A percentile compares a stretch with the other conserved stretches of the same genome.
phyloP scores from a whole-genome alignment of 2,888 invertebrate genomes.

The Danaus chrysippus region DNA sequence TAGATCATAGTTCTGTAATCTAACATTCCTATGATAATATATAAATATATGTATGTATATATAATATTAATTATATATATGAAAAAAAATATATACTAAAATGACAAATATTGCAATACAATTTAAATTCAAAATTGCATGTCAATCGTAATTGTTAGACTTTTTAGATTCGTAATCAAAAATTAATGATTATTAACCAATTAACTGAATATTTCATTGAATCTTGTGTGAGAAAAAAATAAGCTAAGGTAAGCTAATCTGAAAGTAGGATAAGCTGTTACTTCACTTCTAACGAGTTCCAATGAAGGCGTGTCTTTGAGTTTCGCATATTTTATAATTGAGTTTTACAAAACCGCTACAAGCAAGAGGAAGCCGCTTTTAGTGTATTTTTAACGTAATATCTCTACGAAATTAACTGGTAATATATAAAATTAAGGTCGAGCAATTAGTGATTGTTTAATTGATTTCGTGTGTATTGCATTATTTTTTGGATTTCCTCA shows the following conservation, averaged over 20 bases:
- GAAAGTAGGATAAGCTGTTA: slow-evolving; percentile 6
- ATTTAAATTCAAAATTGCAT: too few relatives aligned
- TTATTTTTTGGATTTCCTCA: too few relatives aligned
- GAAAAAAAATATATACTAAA: too few relatives aligned
- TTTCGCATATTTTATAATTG: slow-evolving; percentile 7
- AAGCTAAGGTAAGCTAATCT: too few relatives aligned
- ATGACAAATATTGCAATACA: too few relatives aligned
- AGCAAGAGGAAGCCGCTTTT: slow-evolving; percentile 5
- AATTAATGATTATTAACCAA: too few relatives aligned
- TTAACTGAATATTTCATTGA: too few relatives aligned
- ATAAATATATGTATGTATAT: too few relatives aligned
- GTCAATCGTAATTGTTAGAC: too few relatives aligned
- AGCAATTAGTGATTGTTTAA: background rate
- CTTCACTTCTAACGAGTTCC: slow-evolving; percentile 2
- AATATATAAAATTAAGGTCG: background rate
- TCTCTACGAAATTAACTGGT: background rate
- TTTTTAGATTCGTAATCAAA: too few relatives aligned
- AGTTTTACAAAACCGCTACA: slow-evolving; percentile 3
- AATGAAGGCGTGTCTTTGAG: slow-evolving; percentile 2
- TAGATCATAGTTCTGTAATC: slow-evolving; percentile 37
- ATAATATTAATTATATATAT: too few relatives aligned
- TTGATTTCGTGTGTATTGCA: background rate
- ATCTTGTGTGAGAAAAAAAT: too few relatives aligned
- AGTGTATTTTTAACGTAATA: slow-evolving; percentile 3
- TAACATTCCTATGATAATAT: slow-evolving; percentile 23